These are phyloP conservation scores for Eupeodes latifasciatus DNA, from an alignment of 2,888 invertebrate species.

Conservation along the genomic window DNA sequence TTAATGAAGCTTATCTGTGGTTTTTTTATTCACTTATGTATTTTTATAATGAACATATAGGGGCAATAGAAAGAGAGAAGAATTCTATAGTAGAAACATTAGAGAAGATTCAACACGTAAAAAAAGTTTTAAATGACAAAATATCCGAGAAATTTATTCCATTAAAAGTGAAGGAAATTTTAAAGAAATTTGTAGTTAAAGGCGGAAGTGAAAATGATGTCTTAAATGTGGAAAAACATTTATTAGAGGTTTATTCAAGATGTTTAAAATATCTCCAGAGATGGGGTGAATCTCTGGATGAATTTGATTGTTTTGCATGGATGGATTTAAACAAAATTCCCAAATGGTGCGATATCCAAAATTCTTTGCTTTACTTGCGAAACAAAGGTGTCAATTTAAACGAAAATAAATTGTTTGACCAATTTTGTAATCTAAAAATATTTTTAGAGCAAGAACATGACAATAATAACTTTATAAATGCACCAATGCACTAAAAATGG, in stretches of 20 bases:
- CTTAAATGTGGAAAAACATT: background rate
- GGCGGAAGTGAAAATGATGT: constrained; percentile 4
- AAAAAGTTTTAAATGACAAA: constrained; percentile 32
- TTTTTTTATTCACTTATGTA: constrained; percentile 26
- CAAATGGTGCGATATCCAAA: constrained; percentile 17
- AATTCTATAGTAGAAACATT: constrained; percentile 39
- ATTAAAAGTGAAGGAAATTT: constrained; percentile 44
- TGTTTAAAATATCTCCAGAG: constrained; percentile 24
- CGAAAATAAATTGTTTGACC: background rate
- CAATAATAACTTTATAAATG: constrained; percentile 29
- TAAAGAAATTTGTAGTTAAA: constrained; percentile 1
- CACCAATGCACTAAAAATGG: constrained; percentile 29
- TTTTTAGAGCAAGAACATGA: constrained; percentile 11
- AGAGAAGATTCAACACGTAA: constrained; percentile 24
- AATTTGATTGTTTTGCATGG: background rate
- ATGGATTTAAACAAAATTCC: background rate
- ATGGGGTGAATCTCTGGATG: constrained; percentile 9
- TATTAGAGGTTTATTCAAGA: constrained; percentile 2
- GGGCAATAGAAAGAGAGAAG: constrained; percentile 33
- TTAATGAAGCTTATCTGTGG: constrained; percentile 45
- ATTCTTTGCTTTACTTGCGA: constrained; percentile 28
- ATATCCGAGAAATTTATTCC: constrained; percentile 46
- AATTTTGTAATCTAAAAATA: background rate
- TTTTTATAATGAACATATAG: constrained; percentile 31
- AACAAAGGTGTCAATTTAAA: constrained; percentile 17